Evolutionary conservation across 2,888 invertebrate species (phyloP), one percentile per base, ranked within the genome.

Genomic region (Melanotus villosus): DNA sequence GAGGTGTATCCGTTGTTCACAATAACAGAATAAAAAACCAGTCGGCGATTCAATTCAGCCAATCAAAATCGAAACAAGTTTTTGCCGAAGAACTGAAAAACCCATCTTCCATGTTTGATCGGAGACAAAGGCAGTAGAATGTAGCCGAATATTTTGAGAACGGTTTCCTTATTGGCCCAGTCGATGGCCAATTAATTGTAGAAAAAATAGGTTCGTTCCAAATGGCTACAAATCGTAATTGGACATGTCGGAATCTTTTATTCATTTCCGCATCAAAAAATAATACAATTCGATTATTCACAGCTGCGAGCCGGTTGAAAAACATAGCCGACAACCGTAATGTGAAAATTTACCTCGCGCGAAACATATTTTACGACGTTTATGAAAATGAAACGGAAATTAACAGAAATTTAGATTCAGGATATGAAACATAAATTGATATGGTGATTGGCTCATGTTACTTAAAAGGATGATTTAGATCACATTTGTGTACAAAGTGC

Each of bases 21-120:
- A 67, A 70, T 70, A 66, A 72, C 56, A 56, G 32, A 56, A 71
- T 21, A 68, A 82, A 83, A 83, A 83, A 83, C 82, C 79, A 80
- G 83, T 82, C 81, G 79, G 79, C 80, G 76, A 80, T 81, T 78
- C 80, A 81, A 82, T 81, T 79, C 81, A 76, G 78, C 83, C 82
- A 82, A 83, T 83, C 80, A 81, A 81, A 81, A 80, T 78, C 78
- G 76, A 77, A 76, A 71, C 76, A 68, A 73, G 77, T 79, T 80
- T 80, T 80, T 80, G 73, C 68, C 65, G 56, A 58, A 70, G 72
- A 72, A 74, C 58, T 59, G 54, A 78, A 76, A 74, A 73, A 75
- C 74, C 71, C 69, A 72, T 75, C 76, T 73, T 63, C 79, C 80
- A 80, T 80, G 76, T 78, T 78, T 75, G 76, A 77, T 71, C 66